phyloP scores from a whole-genome alignment of 1,140 invertebrate species.

The Argopecten irradians region DNA sequence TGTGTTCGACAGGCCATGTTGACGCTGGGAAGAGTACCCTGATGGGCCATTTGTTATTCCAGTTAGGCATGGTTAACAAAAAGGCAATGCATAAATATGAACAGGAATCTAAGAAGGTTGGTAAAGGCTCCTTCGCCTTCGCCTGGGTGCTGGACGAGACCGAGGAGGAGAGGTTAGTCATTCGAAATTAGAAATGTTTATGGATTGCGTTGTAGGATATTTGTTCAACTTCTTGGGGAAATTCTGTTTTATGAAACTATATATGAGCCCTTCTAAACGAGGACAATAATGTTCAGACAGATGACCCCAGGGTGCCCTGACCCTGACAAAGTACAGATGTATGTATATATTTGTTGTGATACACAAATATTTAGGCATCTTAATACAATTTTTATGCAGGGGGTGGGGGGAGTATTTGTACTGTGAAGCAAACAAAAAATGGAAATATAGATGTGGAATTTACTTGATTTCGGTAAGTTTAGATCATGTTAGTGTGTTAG shows the following conservation, averaged over 20 bases:
- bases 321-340: background rate
- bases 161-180: conserved; percentile 91
- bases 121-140: conserved; percentile 98
- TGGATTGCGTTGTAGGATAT: background rate
- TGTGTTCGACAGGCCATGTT: conserved; percentile 87
- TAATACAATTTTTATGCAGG: no score
- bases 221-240: background rate
- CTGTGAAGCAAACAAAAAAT: no score
- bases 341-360: no score
- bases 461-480: no score
- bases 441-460: no score
- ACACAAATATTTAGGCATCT: no score
- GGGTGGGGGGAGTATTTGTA: no score
- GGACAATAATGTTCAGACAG: background rate
- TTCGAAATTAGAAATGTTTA: background rate
- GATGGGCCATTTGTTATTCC: conserved; percentile 94
- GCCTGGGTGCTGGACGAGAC: conserved; percentile 99
- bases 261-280: background rate
- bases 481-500: background rate
- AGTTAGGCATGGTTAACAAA: conserved; percentile 92
- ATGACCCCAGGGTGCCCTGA: no score
- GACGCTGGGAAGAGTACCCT: conserved; percentile 99
- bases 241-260: no score
- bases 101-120: conserved; percentile 97
- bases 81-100: conserved; percentile 98